Base-by-base conservation (phyloP, 2,797 vertebrate genomes). In the Arrhamphus sclerolepis region DNA sequence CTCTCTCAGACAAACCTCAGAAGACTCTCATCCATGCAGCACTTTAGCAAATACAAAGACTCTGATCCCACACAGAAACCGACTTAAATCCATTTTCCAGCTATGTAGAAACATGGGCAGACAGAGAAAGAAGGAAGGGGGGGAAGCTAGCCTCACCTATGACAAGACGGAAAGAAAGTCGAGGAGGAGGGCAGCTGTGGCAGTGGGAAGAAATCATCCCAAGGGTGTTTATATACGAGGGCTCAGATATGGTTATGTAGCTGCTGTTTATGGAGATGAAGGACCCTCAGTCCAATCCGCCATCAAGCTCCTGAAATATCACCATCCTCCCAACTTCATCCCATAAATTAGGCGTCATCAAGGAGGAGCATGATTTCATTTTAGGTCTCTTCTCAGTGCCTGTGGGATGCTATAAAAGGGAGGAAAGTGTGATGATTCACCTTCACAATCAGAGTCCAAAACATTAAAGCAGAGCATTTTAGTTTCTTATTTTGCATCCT, bases 211-310 rank as follows among this genome's bases (percentile, higher is more conserved):
- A 61, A 77, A 60, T 60, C 64, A 21, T 39, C 60, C 16, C 7
- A 7, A 63, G 75, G 58, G 47, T 44, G 63, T 66, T 13, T 90
- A 85, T 93, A 91, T 89, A 87, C 0, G 60, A 72, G 66, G 42
- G 39, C 20, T 74, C 61, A 39, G 62, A 82, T 62, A 71, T 79
- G 77, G 75, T 71, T 66, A 75, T 72, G 79, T 78, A 75, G 75
- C 70, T 74, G 83, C 91, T 92, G 66, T 89, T 91, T 93, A 93
- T 89, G 91, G 91, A 90, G 90, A 82, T 84, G 72, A 69, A 80
- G 65, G 69, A 83, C 85, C 76, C 77, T 87, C 69, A 87, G 87
- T 78, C 91, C 91, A 91, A 92, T 90, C 67, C 77, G 72, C 77
- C 81, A 6, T 42, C 70, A 61, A 73, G 90, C 38, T 82, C 91